phyloP scores from a whole-genome alignment of 2,797 vertebrate species.

The Sebastes cheni region DNA sequence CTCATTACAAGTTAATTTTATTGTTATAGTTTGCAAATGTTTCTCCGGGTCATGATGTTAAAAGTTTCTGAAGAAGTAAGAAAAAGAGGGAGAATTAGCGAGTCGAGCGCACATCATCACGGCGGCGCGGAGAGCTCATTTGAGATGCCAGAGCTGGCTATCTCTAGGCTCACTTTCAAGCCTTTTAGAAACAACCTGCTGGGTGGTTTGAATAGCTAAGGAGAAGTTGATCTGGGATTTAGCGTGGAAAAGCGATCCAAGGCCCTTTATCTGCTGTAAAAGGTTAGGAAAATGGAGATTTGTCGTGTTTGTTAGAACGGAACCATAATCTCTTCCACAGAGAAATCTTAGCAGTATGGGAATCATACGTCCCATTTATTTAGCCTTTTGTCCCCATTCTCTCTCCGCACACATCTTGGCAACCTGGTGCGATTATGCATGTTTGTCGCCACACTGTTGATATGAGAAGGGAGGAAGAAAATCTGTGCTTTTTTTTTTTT shows the following conservation, averaged over 20 bases:
- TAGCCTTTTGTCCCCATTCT: conserved; percentile 51
- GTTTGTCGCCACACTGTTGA: conserved; percentile 39
- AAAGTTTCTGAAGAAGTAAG: conserved; percentile 82
- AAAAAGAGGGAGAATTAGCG: conserved; percentile 63
- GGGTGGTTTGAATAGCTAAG: conserved; percentile 73
- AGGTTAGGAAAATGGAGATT: conserved; percentile 79
- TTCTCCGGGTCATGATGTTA: conserved; percentile 85
- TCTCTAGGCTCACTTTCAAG: conserved; percentile 74
- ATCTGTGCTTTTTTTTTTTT: conserved; percentile 16
- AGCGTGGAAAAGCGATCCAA: conserved; percentile 72
- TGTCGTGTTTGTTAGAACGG: conserved; percentile 74
- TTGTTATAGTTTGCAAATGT: conserved; percentile 89
- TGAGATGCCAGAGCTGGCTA: conserved; percentile 62
- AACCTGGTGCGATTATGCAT: conserved; percentile 38
- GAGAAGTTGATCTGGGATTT: conserved; percentile 75
- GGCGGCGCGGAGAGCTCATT: conserved; percentile 60
- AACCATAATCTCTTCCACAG: conserved; percentile 69
- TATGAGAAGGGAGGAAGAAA: conserved; percentile 34
- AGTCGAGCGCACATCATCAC: conserved; percentile 29
- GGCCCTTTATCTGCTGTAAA: conserved; percentile 77
- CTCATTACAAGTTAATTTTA: conserved; percentile 91
- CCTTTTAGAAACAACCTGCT: conserved; percentile 79
- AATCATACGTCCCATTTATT: conserved; percentile 56
- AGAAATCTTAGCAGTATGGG: conserved; percentile 65
- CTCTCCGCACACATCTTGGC: conserved; percentile 29